These are phyloP conservation scores for Apotomis betuletana DNA, from an alignment of 2,888 invertebrate species.

Conservation along the genomic window DNA sequence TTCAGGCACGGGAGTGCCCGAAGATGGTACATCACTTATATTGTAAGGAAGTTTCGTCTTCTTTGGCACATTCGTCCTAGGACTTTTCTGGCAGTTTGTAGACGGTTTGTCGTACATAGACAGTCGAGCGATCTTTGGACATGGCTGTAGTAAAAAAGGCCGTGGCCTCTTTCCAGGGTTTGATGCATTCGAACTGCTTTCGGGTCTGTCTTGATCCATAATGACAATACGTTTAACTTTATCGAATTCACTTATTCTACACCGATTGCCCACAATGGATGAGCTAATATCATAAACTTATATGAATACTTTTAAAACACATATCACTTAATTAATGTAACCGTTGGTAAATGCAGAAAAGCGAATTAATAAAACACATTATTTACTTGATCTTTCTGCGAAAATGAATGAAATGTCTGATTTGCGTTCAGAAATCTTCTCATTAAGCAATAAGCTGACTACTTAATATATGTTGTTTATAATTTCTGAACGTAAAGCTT, in stretches of 20 bases:
- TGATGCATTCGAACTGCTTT: slow-evolving; percentile 59
- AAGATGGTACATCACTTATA: slow-evolving; percentile 71
- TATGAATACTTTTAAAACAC: slow-evolving; percentile 7
- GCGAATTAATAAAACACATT: slow-evolving; percentile 30
- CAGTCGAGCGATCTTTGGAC: slow-evolving; percentile 70
- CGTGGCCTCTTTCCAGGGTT: slow-evolving; percentile 75
- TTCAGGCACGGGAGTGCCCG: slow-evolving; percentile 81
- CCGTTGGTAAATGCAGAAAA: slow-evolving; percentile 17
- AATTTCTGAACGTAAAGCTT: slow-evolving; percentile 12
- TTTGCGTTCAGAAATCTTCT: slow-evolving; percentile 28
- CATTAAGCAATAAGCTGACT: not conserved
- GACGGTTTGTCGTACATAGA: slow-evolving; percentile 66
- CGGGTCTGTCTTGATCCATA: slow-evolving; percentile 77
- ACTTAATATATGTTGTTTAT: too few species aligned
- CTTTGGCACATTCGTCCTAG: slow-evolving; percentile 57
- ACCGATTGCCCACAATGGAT: not conserved
- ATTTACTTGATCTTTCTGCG: slow-evolving; percentile 38
- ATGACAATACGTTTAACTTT: slow-evolving; percentile 48
- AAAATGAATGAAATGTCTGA: slow-evolving; percentile 41
- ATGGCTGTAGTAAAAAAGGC: slow-evolving; percentile 74
- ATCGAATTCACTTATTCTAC: slow-evolving; percentile 44
- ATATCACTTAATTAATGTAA: slow-evolving; percentile 26
- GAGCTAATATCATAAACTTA: slow-evolving; percentile 15
- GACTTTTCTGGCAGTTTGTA: slow-evolving; percentile 65
- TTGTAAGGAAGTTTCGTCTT: slow-evolving; percentile 63